Conservation (phyloP, 2,888 invertebrate genomes). For the Chymomyza fuscimana region DNA sequence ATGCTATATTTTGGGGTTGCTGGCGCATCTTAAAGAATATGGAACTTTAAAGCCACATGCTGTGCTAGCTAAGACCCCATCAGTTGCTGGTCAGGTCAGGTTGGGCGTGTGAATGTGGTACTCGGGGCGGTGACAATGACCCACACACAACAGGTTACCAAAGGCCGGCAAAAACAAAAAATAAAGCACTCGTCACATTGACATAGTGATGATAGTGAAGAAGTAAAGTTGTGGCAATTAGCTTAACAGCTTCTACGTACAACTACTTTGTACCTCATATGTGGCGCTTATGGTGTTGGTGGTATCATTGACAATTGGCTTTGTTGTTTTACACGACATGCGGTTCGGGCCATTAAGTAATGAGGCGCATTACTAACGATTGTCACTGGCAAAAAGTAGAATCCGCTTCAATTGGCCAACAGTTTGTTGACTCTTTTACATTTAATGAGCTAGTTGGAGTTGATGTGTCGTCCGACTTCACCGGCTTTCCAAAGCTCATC, state of each 20-base stretch:
- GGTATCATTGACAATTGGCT: constrained; percentile 53
- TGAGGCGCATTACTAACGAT: constrained; percentile 48
- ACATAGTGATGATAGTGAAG: constrained; percentile 63
- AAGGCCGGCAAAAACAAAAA: constrained; percentile 29
- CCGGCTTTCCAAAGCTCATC: not conserved
- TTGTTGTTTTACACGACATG: constrained; percentile 24
- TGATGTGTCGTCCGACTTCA: constrained; percentile 20
- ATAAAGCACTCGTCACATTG: constrained; percentile 55
- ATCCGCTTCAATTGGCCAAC: constrained; percentile 19
- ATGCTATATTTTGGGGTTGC: constrained; percentile 27
- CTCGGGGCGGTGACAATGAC: constrained; percentile 32
- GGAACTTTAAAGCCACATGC: constrained; percentile 66
- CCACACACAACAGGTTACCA: constrained; percentile 41
- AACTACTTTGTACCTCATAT: constrained; percentile 24
- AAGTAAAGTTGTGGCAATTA: constrained; percentile 64
- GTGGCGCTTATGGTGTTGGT: constrained; percentile 19
- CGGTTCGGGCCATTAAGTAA: constrained; percentile 72
- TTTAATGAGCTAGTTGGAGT: constrained; percentile 58
- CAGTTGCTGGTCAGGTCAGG: not conserved
- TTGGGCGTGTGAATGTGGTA: not conserved
- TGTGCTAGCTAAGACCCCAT: constrained; percentile 29
- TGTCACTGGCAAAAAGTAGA: constrained; percentile 41
- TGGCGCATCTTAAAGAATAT: constrained; percentile 25
- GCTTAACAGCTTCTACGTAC: constrained; percentile 69
- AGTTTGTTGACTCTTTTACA: constrained; percentile 70